Base-by-base conservation (phyloP, 2,113 vertebrate species). In the Bos indicus region DNA sequence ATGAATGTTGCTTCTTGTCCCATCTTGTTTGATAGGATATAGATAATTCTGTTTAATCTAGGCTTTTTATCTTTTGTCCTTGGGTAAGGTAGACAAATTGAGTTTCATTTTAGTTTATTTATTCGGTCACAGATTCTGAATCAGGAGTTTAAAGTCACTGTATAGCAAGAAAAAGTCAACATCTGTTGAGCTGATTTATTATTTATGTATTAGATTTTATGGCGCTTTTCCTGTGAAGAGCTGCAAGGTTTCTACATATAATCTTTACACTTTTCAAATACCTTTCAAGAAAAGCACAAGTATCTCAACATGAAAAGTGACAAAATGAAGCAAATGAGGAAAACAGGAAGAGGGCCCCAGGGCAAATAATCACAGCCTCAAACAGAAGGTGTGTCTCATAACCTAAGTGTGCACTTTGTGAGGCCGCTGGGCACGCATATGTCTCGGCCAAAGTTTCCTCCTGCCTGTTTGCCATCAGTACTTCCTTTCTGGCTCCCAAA, bases 171-270 rank as follows among this genome's bases (percentile, higher is more conserved):
- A 95, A 95, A 97, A 96, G 91, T 91, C 90, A 89, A 94, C 97
- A 97, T 98, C 94, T 98, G 90, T 92, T 97, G 95, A 93, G 67
- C 43, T 96, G 96, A 96, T 98, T 96, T 97, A 97, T 96, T 97
- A 96, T 95, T 97, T 97, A 97, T 96, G 71, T 96, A 94, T 95
- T 95, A 94, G 82, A 89, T 96, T 97, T 98, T 93, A 97, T 89
- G 83, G 56, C 40, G 86, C 78, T 95, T 98, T 97, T 88, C 64
- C 81, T 97, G 95, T 74, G 82, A 97, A 91, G 96, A 97, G 81
- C 82, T 28, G 13, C 86, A 96, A 81, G 78, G 48, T 87, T 91
- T 92, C 94, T 95, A 67, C 67, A 96, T 82, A 94, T 91, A 97
- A 96, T 96, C 97, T 78, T 97, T 91, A 89, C 19, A 89, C 88